These are phyloP conservation scores for Teinopalpus imperialis DNA, from an alignment of 2,888 invertebrate species.

Conservation along the genomic window DNA sequence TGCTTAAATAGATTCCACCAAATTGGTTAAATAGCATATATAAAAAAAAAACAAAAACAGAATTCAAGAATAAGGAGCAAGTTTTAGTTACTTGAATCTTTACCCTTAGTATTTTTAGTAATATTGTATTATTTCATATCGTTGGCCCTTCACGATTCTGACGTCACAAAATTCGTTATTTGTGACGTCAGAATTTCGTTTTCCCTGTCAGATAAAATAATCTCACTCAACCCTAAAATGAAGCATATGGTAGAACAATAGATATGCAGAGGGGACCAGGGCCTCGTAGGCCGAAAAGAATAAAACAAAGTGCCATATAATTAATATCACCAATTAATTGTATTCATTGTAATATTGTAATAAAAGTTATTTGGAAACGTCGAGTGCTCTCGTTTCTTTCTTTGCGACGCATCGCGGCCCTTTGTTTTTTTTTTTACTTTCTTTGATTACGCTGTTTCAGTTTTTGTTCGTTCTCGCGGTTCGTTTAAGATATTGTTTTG, in stretches of 20 bases:
- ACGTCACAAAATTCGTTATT: constrained; percentile 2
- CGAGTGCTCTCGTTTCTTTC: constrained; percentile 34
- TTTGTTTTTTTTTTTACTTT: constrained; percentile 44
- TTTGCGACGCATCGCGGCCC: constrained; percentile 38
- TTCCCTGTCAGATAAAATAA: constrained; percentile 22
- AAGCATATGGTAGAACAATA: constrained; percentile 55
- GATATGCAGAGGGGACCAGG: constrained; percentile 27
- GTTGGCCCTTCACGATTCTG: too few species aligned
- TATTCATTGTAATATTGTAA: constrained; percentile 55
- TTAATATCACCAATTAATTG: constrained; percentile 76
- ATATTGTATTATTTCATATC: too few species aligned
- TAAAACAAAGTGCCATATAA: constrained; percentile 68
- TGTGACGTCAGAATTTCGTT: too few species aligned
- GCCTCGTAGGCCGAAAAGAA: constrained; percentile 37
- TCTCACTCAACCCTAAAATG: constrained; percentile 36
- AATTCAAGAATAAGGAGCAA: too few species aligned
- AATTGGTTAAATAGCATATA: too few species aligned
- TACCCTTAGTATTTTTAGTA: too few species aligned
- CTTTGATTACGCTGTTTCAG: constrained; percentile 38
- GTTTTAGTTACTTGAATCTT: too few species aligned
- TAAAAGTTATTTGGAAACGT: constrained; percentile 37
- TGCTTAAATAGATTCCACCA: too few species aligned
- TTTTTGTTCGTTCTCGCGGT: constrained; percentile 39
- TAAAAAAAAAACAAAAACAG: too few species aligned
- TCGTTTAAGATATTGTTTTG: constrained; percentile 29